Conservation (phyloP, 2,888 invertebrate genomes). For the Auanema freiburgensis region DNA sequence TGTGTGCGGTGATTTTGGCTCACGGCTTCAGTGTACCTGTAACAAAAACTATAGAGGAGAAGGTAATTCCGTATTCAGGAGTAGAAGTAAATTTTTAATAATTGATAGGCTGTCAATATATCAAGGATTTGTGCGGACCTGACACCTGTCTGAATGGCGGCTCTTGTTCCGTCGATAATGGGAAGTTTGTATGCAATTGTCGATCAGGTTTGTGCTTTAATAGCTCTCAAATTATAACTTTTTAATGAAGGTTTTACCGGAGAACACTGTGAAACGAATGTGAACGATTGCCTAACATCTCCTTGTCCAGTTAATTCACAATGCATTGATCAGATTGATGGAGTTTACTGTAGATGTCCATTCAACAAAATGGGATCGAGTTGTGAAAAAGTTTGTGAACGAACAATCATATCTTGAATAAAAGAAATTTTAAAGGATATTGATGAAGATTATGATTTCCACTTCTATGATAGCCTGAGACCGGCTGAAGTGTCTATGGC, state of each 20-base stretch:
- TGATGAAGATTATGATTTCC: slow-evolving; percentile 94
- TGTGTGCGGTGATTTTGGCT: slow-evolving; percentile 91
- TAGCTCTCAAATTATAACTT: background rate
- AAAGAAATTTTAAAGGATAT: slow-evolving; percentile 69
- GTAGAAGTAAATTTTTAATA: background rate
- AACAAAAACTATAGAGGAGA: slow-evolving; percentile 66
- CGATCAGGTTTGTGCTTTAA: slow-evolving; percentile 4
- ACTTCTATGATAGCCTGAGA: slow-evolving; percentile 83
- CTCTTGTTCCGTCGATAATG: slow-evolving; percentile 80
- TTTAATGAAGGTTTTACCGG: slow-evolving; percentile 56
- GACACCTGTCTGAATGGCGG: slow-evolving; percentile 89
- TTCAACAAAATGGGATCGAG: slow-evolving; percentile 94
- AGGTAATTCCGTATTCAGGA: background rate
- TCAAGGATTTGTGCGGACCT: slow-evolving; percentile 79
- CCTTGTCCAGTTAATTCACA: slow-evolving; percentile 56
- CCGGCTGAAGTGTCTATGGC: slow-evolving; percentile 89
- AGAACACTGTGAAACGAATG: slow-evolving; percentile 56
- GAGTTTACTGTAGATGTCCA: slow-evolving; percentile 93
- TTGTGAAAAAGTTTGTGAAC: slow-evolving; percentile 75
- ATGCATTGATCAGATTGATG: slow-evolving; percentile 69
- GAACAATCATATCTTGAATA: background rate
- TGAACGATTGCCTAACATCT: slow-evolving; percentile 62
- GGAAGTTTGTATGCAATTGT: slow-evolving; percentile 24
- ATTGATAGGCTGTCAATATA: slow-evolving; percentile 39
- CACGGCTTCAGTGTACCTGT: slow-evolving; percentile 90